Evolutionary conservation across 2,888 invertebrate species (phyloP).

Genomic region (Chrysomela aeneicollis): DNA sequence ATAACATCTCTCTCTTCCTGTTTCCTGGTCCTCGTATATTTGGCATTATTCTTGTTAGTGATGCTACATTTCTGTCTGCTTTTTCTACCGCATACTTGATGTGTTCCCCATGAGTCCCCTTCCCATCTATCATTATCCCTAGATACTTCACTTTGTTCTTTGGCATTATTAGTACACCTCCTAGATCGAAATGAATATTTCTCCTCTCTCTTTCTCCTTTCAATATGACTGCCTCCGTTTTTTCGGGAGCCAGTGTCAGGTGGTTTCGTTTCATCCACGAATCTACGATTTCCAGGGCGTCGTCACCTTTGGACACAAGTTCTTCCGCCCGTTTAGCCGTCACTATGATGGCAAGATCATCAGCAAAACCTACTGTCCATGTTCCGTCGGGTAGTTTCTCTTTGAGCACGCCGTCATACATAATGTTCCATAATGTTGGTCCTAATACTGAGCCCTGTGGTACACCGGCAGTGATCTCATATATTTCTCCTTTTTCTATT

Average conservation of each 20-base stretch:
- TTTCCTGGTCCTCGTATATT: slow-evolving; percentile 24
- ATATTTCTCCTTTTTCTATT: slow-evolving; percentile 7
- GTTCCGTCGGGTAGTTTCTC: slow-evolving; percentile 17
- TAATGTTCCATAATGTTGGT: slow-evolving; percentile 24
- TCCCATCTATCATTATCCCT: neutral
- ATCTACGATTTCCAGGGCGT: neutral
- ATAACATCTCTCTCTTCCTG: slow-evolving; percentile 15
- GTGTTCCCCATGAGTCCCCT: slow-evolving; percentile 2
- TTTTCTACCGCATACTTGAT: neutral
- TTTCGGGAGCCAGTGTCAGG: neutral
- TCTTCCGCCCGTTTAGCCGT: neutral
- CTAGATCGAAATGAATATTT: neutral
- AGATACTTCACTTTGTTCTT: neutral
- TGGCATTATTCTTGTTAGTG: slow-evolving; percentile 15
- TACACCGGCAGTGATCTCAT: slow-evolving; percentile 16
- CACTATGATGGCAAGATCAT: slow-evolving; percentile 18
- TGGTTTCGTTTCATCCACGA: neutral
- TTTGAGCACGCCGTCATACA: slow-evolving; percentile 19
- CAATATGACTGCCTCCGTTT: neutral
- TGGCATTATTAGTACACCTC: too few species aligned
- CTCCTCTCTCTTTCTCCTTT: neutral
- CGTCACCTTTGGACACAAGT: too few species aligned
- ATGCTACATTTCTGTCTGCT: slow-evolving; percentile 12
- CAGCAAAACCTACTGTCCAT: slow-evolving; percentile 21
- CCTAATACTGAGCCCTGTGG: slow-evolving; percentile 31